Conservation (phyloP, 2,888 invertebrate genomes). For the Caenorhabditis sulstoni region DNA sequence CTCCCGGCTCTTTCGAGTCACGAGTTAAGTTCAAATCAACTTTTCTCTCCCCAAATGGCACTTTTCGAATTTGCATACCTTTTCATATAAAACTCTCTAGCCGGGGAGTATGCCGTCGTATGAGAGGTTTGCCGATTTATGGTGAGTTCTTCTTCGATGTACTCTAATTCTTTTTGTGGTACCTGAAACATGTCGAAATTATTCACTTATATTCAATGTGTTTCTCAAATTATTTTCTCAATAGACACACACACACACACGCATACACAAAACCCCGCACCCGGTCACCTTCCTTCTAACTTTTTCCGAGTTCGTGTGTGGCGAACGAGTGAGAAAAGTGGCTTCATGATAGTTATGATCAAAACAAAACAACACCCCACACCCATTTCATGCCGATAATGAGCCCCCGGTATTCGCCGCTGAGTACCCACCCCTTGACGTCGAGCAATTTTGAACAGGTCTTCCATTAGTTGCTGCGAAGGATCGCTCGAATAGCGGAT, state of each 20-base stretch:
- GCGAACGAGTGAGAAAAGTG: slow-evolving; percentile 37
- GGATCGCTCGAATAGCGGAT: slow-evolving; percentile 70
- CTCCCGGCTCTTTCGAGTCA: slow-evolving; percentile 15
- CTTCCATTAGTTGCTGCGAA: slow-evolving; percentile 52
- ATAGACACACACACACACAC: too few species aligned
- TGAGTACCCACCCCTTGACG: slow-evolving; percentile 60
- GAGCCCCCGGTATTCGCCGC: slow-evolving; percentile 20
- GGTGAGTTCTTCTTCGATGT: slow-evolving; percentile 65
- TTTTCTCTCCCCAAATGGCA: slow-evolving; percentile 8
- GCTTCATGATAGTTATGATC: slow-evolving; percentile 51
- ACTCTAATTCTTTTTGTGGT: slow-evolving; percentile 62
- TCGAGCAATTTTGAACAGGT: slow-evolving; percentile 58
- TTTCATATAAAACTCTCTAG: slow-evolving; percentile 59
- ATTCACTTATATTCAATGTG: not conserved
- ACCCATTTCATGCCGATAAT: slow-evolving; percentile 20
- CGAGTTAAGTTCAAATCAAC: slow-evolving; percentile 42
- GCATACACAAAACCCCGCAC: too few species aligned
- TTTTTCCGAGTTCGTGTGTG: slow-evolving; percentile 2
- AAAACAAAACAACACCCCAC: slow-evolving; percentile 36
- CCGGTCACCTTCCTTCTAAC: not conserved
- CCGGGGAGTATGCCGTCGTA: slow-evolving; percentile 69
- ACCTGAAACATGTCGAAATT: slow-evolving; percentile 69
- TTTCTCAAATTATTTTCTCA: too few species aligned
- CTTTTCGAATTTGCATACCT: slow-evolving; percentile 39
- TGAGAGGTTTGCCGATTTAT: slow-evolving; percentile 70